Base-by-base conservation (phyloP, 2,888 invertebrate species). In the Morpho helenor region DNA sequence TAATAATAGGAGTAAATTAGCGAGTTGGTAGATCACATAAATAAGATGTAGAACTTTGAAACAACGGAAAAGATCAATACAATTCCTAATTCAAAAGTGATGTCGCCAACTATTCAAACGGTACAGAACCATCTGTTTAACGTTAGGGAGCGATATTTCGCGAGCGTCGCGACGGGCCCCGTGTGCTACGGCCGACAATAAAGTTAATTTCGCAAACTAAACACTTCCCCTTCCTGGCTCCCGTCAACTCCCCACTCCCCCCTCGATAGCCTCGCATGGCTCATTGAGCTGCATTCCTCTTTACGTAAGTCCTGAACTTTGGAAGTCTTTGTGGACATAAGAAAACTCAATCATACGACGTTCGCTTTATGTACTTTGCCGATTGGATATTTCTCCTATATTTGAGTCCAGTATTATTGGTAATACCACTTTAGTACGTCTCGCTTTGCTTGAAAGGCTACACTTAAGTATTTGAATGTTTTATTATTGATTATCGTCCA, bases 201-300 rank as follows among this genome's bases (percentile, higher is more conserved):
- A 78, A 80, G 74, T 81, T 82, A 80, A 83, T 83, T 80, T 79
- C 75, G 72, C 77, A 74, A 74, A 70, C 75, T 77, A 76, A 79
- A 79, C 77, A 77, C 73, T 72, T 70, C 59, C 65, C 66, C 68
- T 57, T 57, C 53, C 63, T 31, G 31, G 5, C 5, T 31, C 45
- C 57, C 22, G n/a, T 22, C 48, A 50, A 57, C 50, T 52, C 56
- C 46, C 9, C 46, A 8, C 56, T 56, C 49, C 40, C 48, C 22
- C 49, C 47, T 44, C 60, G 56, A 59, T 55, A 49, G 59, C 61
- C 61, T 53, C 53, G 54, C 57, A 61, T 47, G 61, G 61, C 51
- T 63, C 61, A 63, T 63, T 59, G 60, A 57, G 56, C 59, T 61
- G 63, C 61, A 45, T 53, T 63, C 56, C 60, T 53, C 52, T 56